These are phyloP conservation scores for Drosophila basisetae DNA, from an alignment of 2,888 invertebrate genomes.

Conservation along the genomic window DNA sequence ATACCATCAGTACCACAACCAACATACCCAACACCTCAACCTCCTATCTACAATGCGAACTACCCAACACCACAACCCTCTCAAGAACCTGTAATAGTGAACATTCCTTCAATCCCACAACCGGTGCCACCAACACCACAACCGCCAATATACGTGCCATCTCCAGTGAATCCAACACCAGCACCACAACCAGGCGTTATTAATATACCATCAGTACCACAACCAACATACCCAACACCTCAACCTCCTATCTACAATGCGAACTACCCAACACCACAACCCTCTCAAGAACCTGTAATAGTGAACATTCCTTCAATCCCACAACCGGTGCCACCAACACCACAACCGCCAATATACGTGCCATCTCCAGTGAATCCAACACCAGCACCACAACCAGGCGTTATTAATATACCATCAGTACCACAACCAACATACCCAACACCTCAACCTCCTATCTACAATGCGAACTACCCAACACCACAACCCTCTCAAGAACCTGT, in stretches of 20 bases:
- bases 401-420: too few species aligned
- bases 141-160: constrained; percentile 24
- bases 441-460: too few species aligned
- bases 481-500: too few species aligned
- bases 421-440: too few species aligned
- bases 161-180: constrained; percentile 7
- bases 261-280: constrained; percentile 36
- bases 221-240: constrained; percentile 61
- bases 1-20: constrained; percentile 58
- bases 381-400: too few species aligned
- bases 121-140: constrained; percentile 16
- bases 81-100: constrained; percentile 30
- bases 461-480: too few species aligned
- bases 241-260: constrained; percentile 39
- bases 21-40: constrained; percentile 37
- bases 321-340: constrained; percentile 5
- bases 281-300: constrained; percentile 18
- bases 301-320: constrained; percentile 44
- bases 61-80: constrained; percentile 17
- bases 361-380: too few species aligned
- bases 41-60: constrained; percentile 51
- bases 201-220: constrained; percentile 33
- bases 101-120: constrained; percentile 39
- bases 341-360: too few species aligned
- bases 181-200: constrained; percentile 30